Conservation (phyloP, 2,888 invertebrate species). For the Lycocerus yunnanus region DNA sequence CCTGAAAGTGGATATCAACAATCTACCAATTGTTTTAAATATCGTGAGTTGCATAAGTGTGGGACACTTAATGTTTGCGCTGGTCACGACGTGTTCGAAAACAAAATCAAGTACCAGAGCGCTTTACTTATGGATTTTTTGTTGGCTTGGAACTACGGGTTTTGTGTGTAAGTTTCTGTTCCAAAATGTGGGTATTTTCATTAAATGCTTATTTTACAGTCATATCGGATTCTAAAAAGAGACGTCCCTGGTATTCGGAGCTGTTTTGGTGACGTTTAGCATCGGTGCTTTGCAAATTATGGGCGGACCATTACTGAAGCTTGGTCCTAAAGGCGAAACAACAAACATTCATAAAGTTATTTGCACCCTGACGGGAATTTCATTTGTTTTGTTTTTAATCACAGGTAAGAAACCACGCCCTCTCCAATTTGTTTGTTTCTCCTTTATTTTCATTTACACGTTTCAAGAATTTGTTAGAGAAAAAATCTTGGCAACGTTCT, state of each 20-base stretch:
- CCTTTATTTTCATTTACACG: too few relatives aligned
- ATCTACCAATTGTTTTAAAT: conserved; percentile 41
- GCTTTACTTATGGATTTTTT: conserved; percentile 52
- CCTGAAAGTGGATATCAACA: conserved; percentile 40
- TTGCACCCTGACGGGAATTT: conserved; percentile 43
- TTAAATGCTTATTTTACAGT: conserved; percentile 39
- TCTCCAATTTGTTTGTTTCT: too few relatives aligned
- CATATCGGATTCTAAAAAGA: conserved; percentile 46
- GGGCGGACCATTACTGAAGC: conserved; percentile 45
- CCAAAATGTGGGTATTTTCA: not conserved
- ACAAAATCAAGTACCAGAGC: conserved; percentile 45
- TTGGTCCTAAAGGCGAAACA: conserved; percentile 47
- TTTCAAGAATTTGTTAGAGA: too few relatives aligned
- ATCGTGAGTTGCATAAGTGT: conserved; percentile 41
- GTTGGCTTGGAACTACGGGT: conserved; percentile 60
- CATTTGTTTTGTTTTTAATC: conserved; percentile 45
- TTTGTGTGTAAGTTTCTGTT: conserved; percentile 60
- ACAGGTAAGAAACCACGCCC: conserved; percentile 50
- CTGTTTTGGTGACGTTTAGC: conserved; percentile 46
- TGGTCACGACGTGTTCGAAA: conserved; percentile 44
- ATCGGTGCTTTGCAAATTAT: conserved; percentile 47
- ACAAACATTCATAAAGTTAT: conserved; percentile 45
- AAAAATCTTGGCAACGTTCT: too few relatives aligned
- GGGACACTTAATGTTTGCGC: conserved; percentile 41
- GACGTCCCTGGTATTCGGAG: conserved; percentile 46